Evolutionary conservation across 1,140 invertebrate species (phyloP), one percentile per base, ranked within the genome.

Genomic region (Apis cerana): DNA sequence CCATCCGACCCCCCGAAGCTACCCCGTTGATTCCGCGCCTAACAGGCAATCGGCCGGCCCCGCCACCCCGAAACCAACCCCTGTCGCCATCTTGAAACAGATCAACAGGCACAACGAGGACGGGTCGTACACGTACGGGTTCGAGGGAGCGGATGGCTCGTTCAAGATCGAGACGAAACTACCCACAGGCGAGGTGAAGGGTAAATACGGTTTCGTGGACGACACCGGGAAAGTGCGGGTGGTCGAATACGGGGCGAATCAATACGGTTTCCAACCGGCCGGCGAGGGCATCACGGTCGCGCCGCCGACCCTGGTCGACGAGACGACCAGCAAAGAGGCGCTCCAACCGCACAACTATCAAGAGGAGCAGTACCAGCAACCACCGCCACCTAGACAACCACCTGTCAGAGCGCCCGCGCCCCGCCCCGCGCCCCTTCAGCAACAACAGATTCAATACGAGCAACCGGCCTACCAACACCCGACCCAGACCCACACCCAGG

Each of bases 141-240:
- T 97, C 92, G 97, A 98, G 91, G 97, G 97, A 15, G 97, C 96
- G 19, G 97, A 97, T 89, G 97, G 97, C 64, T 96, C 97, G 9
- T 97, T 98, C 93, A 98, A 98, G 92, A 97, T 98, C 86, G 97
- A 98, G 91, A 97, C 97, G 12, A 97, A 98, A 90, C 92, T 96
- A 54, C 95, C 96, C 0, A 96, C 95, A 23, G 97, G 97, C 0
- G 96, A 97, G 82, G 97, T 98, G 0, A 96, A 96, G 90, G 97
- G 97, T 76, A 97, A 97, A 91, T 98, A 98, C 89, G 97, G 98
- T 11, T 98, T 98, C 93, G 96, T 98, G 52, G 97, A 98, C 91
- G 97, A 97, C 89, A 95, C 95, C 3, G 97, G 97, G 64, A 96
- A 97, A 92, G 95, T 98, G 1, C 95, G 97, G 19, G 96, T 97